Conservation (phyloP, 2,888 invertebrate genomes). For the Mythimna pallens region DNA sequence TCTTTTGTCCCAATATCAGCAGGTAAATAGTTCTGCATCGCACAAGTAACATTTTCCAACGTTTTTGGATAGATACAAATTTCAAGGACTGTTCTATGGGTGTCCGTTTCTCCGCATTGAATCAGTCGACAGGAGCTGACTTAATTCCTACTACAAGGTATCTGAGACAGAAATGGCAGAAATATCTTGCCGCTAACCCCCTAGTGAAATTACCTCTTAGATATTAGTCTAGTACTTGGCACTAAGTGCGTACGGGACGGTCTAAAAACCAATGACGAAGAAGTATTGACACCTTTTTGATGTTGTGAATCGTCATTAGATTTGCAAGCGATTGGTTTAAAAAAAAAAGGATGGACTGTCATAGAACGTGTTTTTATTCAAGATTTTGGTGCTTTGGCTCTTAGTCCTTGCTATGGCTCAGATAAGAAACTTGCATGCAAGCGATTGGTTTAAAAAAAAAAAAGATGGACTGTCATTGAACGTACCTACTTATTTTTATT, state of each 20-base stretch:
- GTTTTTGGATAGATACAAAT: slow-evolving; percentile 27
- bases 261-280: slow-evolving; percentile 82
- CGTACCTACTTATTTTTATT: too few relatives aligned
- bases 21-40: slow-evolving; percentile 80
- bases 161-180: slow-evolving; percentile 23
- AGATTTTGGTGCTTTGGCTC: too few relatives aligned
- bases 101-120: slow-evolving; percentile 87
- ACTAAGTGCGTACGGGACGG: slow-evolving; percentile 81
- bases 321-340: too few relatives aligned
- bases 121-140: slow-evolving; percentile 83
- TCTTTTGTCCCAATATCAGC: slow-evolving; percentile 70
- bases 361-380: too few relatives aligned
- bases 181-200: slow-evolving; percentile 58
- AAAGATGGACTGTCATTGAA: too few relatives aligned
- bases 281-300: slow-evolving; percentile 84
- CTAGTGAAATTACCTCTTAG: slow-evolving; percentile 78
- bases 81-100: slow-evolving; percentile 60
- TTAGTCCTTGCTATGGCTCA: too few relatives aligned
- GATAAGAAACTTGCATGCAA: too few relatives aligned
- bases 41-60: slow-evolving; percentile 75
- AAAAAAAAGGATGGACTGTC: too few relatives aligned
- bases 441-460: too few relatives aligned
- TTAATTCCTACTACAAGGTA: slow-evolving; percentile 67
- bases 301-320: background rate
- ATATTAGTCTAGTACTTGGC: slow-evolving; percentile 78